These are phyloP conservation scores for Leptopilina syphax DNA, from an alignment of 2,888 invertebrate species.

Conservation along the genomic window DNA sequence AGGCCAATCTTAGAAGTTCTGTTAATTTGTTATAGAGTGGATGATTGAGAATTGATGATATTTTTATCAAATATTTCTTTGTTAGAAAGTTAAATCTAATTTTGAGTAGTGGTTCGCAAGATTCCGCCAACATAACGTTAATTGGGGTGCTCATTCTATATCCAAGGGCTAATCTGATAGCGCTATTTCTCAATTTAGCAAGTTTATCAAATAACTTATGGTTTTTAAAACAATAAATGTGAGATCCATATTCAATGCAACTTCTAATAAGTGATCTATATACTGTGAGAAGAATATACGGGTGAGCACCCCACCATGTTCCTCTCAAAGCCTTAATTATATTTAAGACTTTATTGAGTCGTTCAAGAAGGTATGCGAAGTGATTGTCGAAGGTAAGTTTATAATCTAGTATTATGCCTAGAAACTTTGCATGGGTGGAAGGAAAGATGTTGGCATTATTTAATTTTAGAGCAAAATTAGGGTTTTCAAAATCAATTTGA, in stretches of 20 bases:
- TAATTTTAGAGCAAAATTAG: too few species aligned
- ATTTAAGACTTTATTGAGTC: not conserved
- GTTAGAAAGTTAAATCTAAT: not conserved
- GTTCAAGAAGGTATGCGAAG: not conserved
- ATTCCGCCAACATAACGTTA: not conserved
- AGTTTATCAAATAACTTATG: too few species aligned
- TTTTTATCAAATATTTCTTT: not conserved
- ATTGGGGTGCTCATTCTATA: not conserved
- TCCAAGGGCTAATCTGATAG: too few species aligned
- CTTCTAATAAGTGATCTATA: too few species aligned
- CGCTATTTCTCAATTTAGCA: too few species aligned
- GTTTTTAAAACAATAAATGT: too few species aligned
- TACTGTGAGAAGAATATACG: too few species aligned
- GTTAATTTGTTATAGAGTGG: not conserved
- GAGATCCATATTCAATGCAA: too few species aligned
- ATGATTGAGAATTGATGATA: not conserved
- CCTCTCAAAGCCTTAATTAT: conserved; percentile 21
- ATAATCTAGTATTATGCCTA: not conserved
- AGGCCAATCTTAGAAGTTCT: not conserved
- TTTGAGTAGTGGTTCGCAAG: not conserved
- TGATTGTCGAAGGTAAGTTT: not conserved
- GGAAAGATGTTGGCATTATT: too few species aligned
- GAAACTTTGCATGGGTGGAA: too few species aligned
- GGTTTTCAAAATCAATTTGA: too few species aligned
- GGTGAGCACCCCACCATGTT: not conserved